phyloP scores from a whole-genome alignment of 2,797 vertebrate species.

The Monodelphis domestica region DNA sequence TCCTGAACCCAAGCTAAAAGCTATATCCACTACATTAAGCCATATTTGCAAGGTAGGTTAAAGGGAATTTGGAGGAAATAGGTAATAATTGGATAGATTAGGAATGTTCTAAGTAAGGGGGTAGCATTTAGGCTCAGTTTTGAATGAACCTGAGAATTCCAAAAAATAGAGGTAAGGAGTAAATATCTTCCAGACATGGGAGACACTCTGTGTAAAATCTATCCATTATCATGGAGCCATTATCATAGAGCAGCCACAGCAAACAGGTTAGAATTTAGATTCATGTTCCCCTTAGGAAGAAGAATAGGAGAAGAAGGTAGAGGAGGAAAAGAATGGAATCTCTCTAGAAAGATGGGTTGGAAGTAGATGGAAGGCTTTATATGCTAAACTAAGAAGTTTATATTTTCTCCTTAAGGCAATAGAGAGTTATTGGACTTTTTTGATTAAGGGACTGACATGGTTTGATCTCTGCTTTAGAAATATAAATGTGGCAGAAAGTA shows the following conservation, averaged over 20 bases:
- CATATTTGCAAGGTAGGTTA: no score
- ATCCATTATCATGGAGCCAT: no score
- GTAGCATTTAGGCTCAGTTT: background rate
- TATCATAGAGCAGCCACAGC: background rate
- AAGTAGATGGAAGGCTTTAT: background rate
- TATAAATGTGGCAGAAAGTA: background rate
- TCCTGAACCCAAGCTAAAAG: no score
- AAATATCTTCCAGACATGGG: background rate
- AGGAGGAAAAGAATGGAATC: background rate
- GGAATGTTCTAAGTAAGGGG: no score
- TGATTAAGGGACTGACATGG: background rate
- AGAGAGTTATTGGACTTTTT: background rate
- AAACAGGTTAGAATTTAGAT: background rate
- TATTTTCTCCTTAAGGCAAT: background rate
- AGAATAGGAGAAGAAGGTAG: background rate
- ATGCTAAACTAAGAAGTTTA: background rate
- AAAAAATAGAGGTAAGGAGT: background rate
- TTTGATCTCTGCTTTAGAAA: background rate
- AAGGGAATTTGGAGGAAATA: no score
- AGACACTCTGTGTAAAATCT: background rate
- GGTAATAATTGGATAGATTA: no score
- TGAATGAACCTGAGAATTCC: background rate
- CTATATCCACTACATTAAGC: no score
- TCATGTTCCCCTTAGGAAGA: background rate
- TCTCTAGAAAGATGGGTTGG: background rate